Conservation (phyloP, 2,113 vertebrate species). For the Cercopithecus mona region DNA sequence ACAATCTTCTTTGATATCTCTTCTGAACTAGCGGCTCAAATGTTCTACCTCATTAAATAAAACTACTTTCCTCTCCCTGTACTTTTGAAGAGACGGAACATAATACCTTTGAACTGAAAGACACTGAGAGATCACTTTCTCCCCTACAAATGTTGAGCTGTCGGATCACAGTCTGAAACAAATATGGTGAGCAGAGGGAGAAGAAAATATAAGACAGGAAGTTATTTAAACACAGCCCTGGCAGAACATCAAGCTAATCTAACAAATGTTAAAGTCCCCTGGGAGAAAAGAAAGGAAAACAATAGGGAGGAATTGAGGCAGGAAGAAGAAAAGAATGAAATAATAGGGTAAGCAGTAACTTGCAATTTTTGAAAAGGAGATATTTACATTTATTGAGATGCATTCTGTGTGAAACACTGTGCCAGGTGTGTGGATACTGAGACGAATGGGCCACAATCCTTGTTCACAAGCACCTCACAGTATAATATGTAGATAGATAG, state of each 20-base stretch:
- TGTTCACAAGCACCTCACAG: neutral
- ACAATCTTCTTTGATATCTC: constrained; percentile 74
- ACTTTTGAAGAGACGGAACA: constrained; percentile 70
- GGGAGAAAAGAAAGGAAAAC: neutral
- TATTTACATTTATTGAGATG: neutral
- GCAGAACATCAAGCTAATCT: neutral
- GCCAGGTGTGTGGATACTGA: neutral
- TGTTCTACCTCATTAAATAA: constrained; percentile 82
- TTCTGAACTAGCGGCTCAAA: constrained; percentile 78
- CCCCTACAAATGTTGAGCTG: constrained; percentile 18
- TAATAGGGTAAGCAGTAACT: neutral
- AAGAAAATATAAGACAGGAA: neutral
- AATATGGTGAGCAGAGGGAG: neutral
- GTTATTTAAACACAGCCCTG: neutral
- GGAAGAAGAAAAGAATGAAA: neutral
- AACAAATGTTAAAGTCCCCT: neutral
- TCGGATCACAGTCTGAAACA: constrained; percentile 34
- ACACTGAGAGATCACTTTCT: constrained; percentile 73
- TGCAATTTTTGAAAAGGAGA: neutral
- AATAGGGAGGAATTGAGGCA: neutral
- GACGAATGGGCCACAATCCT: neutral
- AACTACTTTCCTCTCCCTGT: constrained; percentile 70
- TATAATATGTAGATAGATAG: neutral
- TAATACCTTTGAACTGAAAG: constrained; percentile 72
- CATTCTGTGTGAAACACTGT: neutral